Base-by-base conservation (phyloP, 2,797 vertebrate species). In the Otolemur crassicaudatus region DNA sequence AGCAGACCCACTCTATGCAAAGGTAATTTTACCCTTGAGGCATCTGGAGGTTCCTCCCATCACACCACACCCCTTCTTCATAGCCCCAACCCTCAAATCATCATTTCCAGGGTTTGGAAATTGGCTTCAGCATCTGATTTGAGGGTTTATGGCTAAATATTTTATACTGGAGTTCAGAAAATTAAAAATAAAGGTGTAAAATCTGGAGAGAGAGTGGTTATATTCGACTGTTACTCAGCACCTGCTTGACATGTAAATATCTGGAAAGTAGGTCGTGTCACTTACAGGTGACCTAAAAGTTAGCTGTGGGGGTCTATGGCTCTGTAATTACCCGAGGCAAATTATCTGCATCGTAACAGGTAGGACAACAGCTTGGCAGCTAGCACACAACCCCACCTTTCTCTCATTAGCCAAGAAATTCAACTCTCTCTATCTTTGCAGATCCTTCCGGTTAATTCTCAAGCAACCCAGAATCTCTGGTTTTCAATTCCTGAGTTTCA, bases 1-100 rank as follows among this genome's bases (percentile, higher is more conserved):
- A 23, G 19, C 1, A 0, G 23, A 8, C 31, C 9, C 10, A 0
- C 70, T 77, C 61, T 22, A 10, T 27, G 10, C 2, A 13, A 11
- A 63, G 31, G 27, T 6, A 13, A 19, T 19, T 31, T 69, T 11
- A 29, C 70, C 31, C 13, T 25, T 20, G 1, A 37, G 56, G 29
- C 31, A 29, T 22, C 58, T 34, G n/a, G 40, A 77, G 20, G 49
- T 63, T 53, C 56, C 19, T 0, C 9, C 14, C 65, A 2, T 46
- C 6, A 67, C 43, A 46, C 31, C 2, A 46, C 25, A 16, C 40
- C 27, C n/a, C 34, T 46, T 25, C 60, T 17, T 83, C 27, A 8
- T 17, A 29, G 1, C 25, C 7, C 60, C 43, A 37, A 69, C 60
- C 37, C 69, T 76, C 92, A 23, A 9, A 2, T 58, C 0, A 9